Base-by-base conservation (phyloP, 2,888 invertebrate species). In the Scaptomyza polygonia region DNA sequence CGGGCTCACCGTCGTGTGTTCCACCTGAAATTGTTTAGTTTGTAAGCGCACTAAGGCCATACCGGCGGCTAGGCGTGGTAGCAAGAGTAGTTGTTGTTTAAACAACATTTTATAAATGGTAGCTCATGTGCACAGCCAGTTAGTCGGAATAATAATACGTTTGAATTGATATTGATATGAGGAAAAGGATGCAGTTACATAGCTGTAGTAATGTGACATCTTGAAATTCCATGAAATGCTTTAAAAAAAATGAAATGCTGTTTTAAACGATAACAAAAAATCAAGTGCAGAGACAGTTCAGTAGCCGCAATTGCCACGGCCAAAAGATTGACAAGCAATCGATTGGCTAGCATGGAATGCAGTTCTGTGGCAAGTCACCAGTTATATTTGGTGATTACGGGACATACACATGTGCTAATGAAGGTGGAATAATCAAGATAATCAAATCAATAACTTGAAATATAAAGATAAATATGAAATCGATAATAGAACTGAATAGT, bases 61-160 rank as follows among this genome's bases (percentile, higher is more conserved):
- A 42, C 29, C 39, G 58, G 48, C 64, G 36, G 63, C 55, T 32
- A 25, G 9, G 14, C 29, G 42, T 82, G 86, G 82, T 63, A 72
- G 79, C 83, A 89, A 67, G 87, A 90, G 89, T 90, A 88, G 74
- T 75, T 65, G 49, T 52, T 76, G 79, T 90, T 90, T 89, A 90
- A 90, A 90, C 89, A 88, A 86, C 87, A 89, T 90, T 88, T 83
- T 71, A 73, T 74, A 86, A 88, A 89, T 89, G 89, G 89, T 89
- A 88, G 90, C 90, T 90, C 87, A 86, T 89, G 89, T 84, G 70
- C 77, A 86, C 88, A 82, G 73, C 74, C 74, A 40, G 64, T 30
- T 66, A 65, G 63, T 29, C 42, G 16, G 56, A 62, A 69, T 64
- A 53, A 61, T 54, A 44, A 63, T 67, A 62, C 55, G 76, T 75